These are phyloP conservation scores for Tetranychus truncatus DNA, from an alignment of 2,888 invertebrate species.

Conservation along the genomic window DNA sequence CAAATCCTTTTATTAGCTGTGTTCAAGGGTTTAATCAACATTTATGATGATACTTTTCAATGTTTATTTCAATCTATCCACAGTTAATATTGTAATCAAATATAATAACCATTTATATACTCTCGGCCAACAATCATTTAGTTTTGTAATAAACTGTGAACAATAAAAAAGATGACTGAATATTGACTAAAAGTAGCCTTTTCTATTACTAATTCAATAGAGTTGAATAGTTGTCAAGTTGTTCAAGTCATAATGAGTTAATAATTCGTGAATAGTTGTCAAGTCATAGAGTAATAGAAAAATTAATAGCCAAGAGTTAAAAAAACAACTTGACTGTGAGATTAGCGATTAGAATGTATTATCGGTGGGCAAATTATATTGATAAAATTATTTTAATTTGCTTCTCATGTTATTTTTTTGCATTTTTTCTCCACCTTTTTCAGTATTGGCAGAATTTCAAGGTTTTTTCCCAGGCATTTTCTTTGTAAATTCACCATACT, in stretches of 20 bases:
- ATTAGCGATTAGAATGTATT: too few species aligned
- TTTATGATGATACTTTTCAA: not conserved
- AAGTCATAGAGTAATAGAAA: too few species aligned
- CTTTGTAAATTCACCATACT: not conserved
- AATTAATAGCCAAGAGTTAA: too few species aligned
- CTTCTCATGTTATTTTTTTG: not conserved
- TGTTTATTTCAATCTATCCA: not conserved
- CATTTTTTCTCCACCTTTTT: not conserved
- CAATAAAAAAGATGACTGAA: not conserved
- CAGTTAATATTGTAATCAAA: not conserved
- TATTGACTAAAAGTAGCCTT: not conserved
- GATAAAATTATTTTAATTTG: not conserved
- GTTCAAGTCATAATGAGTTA: too few species aligned
- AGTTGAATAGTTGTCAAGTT: too few species aligned
- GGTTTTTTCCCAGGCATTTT: not conserved
- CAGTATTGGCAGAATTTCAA: constrained; percentile 7
- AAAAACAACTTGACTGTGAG: too few species aligned
- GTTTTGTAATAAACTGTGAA: not conserved
- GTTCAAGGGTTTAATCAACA: not conserved
- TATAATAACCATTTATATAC: not conserved
- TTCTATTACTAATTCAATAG: not conserved
- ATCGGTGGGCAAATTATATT: not conserved
- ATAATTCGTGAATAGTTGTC: too few species aligned
- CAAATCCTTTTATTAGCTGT: not conserved
- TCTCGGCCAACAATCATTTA: not conserved